These are phyloP conservation scores for Bos indicus DNA, from an alignment of 2,113 vertebrate genomes.

Conservation along the genomic window DNA sequence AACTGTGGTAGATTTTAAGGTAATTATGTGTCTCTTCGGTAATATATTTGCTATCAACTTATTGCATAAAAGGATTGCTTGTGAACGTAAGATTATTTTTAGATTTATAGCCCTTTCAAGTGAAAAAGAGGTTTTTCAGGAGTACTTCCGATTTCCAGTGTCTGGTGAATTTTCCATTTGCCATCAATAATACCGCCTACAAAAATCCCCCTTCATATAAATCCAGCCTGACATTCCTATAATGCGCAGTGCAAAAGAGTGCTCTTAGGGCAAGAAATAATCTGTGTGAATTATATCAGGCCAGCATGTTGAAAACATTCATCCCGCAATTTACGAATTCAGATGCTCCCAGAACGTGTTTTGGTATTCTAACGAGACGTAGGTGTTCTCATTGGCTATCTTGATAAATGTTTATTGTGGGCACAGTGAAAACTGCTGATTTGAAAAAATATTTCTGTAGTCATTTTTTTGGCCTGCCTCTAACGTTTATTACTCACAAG, in stretches of 20 bases:
- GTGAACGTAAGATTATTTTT: constrained; percentile 39
- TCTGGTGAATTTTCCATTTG: constrained; percentile 22
- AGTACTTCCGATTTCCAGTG: constrained; percentile 54
- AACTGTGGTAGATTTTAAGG: constrained; percentile 39
- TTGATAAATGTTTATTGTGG: constrained; percentile 16
- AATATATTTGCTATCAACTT: constrained; percentile 59
- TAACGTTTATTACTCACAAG: not conserved
- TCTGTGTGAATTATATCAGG: constrained; percentile 36
- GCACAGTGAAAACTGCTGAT: constrained; percentile 40
- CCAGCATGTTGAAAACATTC: not conserved
- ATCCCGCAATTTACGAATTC: constrained; percentile 21
- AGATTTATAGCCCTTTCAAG: constrained; percentile 69
- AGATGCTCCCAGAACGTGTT: not conserved
- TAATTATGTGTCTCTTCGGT: constrained; percentile 46
- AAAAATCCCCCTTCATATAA: constrained; percentile 43
- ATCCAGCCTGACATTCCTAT: constrained; percentile 47
- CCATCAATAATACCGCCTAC: constrained; percentile 55
- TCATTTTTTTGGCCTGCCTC: not conserved
- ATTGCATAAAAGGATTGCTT: constrained; percentile 59
- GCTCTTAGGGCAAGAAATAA: not conserved
- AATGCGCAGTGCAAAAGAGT: not conserved
- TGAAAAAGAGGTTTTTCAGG: constrained; percentile 44
- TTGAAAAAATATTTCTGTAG: not conserved
- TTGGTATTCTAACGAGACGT: not conserved
- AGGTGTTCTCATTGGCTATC: not conserved